Base-by-base conservation (phyloP, 2,888 invertebrate species). In the Spodoptera exigua region DNA sequence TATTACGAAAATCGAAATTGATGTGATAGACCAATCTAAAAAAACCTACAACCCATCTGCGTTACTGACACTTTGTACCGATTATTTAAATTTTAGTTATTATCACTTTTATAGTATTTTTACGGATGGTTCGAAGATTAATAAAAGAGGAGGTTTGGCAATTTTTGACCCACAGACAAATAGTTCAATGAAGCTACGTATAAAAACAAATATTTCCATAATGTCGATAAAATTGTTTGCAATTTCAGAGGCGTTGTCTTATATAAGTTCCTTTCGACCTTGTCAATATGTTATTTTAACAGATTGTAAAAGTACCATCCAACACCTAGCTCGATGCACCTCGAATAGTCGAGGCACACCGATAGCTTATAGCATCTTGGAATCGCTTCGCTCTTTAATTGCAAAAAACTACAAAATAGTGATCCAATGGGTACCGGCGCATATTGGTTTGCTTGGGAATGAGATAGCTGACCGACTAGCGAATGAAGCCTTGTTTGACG, bases 201-300 rank as follows among this genome's bases (percentile, higher is more conserved):
- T 44, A 27, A 13, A 27, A n/a, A 7, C 27, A 13, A 13, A 27
- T 7, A 44, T 44, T 3, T 44, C 44, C n/a, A 44, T 44, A 44
- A 44, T 44, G 44, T 7, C n/a, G 0, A 27, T 13, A 27, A 27
- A 44, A 27, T 13, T 21, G 9, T 4, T 13, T 13, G 27, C 44
- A n/a, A 41, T 41, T 21, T 41, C 18, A 41, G 41, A 41, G n/a
- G 41, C 41, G 12, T 18, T 41, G n/a, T 41, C 41, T 9, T 41
- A 41, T 18, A 41, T 41, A 9, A 5, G 17, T 18, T 41, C 41
- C 3, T 18, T 41, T 41, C 17, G n/a, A 18, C 10, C 18, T 4
- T 11, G 18, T 17, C 17, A 44, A 13, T 27, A 13, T 27, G 9
- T 44, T 2, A 14, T 27, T 27, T 13, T 21, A 7, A 27, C 27